Percentiles rank a stretch among this genome's conserved stretches.
Evolutionary conservation across 1,140 invertebrate genomes (phyloP).

Genomic region (Archivesica marissinica): DNA sequence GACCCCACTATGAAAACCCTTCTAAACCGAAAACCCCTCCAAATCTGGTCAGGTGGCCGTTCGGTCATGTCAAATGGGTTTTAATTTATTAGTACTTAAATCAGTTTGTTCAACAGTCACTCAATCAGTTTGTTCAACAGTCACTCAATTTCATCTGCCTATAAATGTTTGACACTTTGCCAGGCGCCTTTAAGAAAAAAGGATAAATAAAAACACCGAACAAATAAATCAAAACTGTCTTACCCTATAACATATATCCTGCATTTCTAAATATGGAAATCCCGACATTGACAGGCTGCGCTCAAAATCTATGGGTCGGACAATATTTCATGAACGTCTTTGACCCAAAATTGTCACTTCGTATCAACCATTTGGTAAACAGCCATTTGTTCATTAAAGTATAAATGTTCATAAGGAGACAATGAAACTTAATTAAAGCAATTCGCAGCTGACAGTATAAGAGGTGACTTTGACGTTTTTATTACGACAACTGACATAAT

Average conservation of each 20-base stretch:
- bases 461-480: constrained; percentile 51
- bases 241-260: constrained; percentile 29
- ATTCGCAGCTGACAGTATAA: constrained; percentile 31
- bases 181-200: constrained; percentile 19
- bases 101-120: no score
- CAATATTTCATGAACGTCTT: constrained; percentile 40
- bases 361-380: constrained; percentile 40
- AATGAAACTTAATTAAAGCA: constrained; percentile 62
- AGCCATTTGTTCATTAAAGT: constrained; percentile 52
- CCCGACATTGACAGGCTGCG: constrained; percentile 38
- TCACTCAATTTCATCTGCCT: constrained; percentile 6
- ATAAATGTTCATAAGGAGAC: constrained; percentile 57
- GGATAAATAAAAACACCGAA: constrained; percentile 26
- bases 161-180: constrained; percentile 31
- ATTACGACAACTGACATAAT: constrained; percentile 57
- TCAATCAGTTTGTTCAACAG: constrained; percentile 12
- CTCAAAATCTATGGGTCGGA: constrained; percentile 40
- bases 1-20: no score
- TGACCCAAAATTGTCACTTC: constrained; percentile 54
- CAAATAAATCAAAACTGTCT: constrained; percentile 20
- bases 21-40: no score
- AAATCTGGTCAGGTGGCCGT: no score
- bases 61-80: no score
- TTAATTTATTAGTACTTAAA: no score
- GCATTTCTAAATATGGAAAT: constrained; percentile 43